Evolutionary conservation across 2,113 vertebrate species (phyloP).

Genomic region (Erythrocercus mccallii): DNA sequence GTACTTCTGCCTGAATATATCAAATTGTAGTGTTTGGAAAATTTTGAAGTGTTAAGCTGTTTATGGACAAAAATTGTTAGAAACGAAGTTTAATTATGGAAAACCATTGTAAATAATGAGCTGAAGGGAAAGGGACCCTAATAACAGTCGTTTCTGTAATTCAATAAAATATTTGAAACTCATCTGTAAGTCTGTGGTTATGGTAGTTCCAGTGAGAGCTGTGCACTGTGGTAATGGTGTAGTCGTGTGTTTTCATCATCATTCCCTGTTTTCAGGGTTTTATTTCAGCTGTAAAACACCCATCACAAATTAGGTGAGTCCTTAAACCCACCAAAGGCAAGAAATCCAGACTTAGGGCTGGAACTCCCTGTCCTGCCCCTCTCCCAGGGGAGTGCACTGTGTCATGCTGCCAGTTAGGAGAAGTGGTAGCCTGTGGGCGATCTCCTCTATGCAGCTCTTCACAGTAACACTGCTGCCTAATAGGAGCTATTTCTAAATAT

Average conservation of each 20-base stretch:
- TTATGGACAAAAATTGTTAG: not conserved
- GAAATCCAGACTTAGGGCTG: not conserved
- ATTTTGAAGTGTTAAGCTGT: not conserved
- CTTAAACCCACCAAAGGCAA: constrained; percentile 4
- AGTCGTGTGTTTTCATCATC: not conserved
- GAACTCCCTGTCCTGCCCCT: not conserved
- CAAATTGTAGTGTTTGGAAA: not conserved
- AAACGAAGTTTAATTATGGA: not conserved
- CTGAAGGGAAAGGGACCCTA: not conserved
- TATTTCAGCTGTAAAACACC: not conserved
- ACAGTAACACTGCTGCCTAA: not conserved
- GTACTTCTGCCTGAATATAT: not conserved
- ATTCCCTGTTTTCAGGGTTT: not conserved
- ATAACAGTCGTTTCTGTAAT: constrained; percentile 13
- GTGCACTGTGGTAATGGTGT: not conserved
- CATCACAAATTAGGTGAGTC: not conserved
- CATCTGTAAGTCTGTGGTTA: not conserved
- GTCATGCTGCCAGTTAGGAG: not conserved
- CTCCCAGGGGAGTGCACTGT: not conserved
- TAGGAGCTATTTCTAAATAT: not conserved
- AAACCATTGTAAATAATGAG: not conserved
- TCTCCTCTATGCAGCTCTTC: not conserved
- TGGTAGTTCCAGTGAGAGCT: accelerated
- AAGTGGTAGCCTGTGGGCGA: not conserved
- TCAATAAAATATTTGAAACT: constrained; percentile 29